Evolutionary conservation across 2,113 vertebrate species (phyloP), one percentile per base, ranked within the genome.

Genomic region (Lagenorhynchus albirostris): DNA sequence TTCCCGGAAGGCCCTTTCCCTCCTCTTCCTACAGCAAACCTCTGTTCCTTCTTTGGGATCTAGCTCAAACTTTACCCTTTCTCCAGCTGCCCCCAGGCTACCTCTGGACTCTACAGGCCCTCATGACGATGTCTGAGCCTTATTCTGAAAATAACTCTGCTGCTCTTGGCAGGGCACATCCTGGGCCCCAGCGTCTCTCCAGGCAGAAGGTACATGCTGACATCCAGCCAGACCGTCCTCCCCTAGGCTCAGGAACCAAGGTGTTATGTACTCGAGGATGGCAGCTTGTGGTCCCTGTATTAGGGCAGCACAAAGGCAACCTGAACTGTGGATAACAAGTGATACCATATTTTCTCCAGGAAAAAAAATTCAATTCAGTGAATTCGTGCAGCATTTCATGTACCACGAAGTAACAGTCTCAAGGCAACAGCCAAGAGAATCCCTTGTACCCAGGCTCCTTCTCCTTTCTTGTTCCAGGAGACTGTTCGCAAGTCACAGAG

Each of bases 61-160:
- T 21, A 29, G 23, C 31, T 68, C 44, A 8, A 8, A 6, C 0
- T 10, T 21, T 2, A 20, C 33, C 47, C 63, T 33, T 20, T 44
- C 55, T 58, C 38, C 60, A 33, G 36, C 20, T 23, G 58, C 31
- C 55, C 6, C 0, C 13, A 33, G 53, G 76, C 38, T 50, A 21
- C 55, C 47, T 11, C 36, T 23, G 47, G 63, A 14, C 50, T 3
- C n/a, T 50, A 1, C n/a, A 1, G 58, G 8, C 71, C 74, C 55
- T 20, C 74, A 7, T 0, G 3, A 3, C 15, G 1, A 33, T 0
- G 0, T 20, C 29, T 26, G 10, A 29, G 21, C 33, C 29, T 44
- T 0, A 11, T 29, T 86, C 41, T 41, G 62, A 36, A 17, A 36
- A 9, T 8, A 50, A 29, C 31, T 1, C 9, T 13, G 65, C 92